phyloP scores from a whole-genome alignment of 1,140 invertebrate genomes.

The Drosophila nebulosa region DNA sequence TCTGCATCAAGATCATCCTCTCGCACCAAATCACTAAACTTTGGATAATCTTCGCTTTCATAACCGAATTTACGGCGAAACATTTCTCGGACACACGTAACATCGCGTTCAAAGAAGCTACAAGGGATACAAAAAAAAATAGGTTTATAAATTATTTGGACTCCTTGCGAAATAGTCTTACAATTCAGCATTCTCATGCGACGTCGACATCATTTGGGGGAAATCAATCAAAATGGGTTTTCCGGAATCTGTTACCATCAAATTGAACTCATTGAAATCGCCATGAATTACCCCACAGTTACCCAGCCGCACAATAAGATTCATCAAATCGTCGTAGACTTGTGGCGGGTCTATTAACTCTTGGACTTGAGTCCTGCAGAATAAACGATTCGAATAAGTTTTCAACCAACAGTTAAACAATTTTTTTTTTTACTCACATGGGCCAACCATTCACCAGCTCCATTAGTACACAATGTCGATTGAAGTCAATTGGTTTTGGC shows the following conservation, averaged over 20 bases:
- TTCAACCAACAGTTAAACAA: not conserved
- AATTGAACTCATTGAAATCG: conserved; percentile 99
- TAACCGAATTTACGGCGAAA: conserved; percentile 95
- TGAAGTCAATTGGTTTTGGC: conserved; percentile 96
- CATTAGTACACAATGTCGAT: conserved; percentile 98
- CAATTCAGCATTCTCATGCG: conserved; percentile 95
- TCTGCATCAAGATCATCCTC: conserved; percentile 93
- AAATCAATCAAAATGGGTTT: conserved; percentile 97
- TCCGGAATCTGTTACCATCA: conserved; percentile 92
- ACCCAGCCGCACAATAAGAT: conserved; percentile 93
- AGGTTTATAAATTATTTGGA: not conserved
- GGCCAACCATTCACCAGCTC: conserved; percentile 91
- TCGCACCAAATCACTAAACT: conserved; percentile 92
- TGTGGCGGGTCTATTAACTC: conserved; percentile 89
- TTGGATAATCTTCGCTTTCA: conserved; percentile 94
- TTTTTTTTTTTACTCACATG: conserved; percentile 83
- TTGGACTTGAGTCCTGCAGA: conserved; percentile 89
- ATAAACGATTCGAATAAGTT: not conserved
- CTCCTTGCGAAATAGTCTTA: conserved; percentile 81
- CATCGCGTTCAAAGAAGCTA: conserved; percentile 97
- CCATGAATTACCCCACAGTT: conserved; percentile 98
- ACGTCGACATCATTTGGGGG: conserved; percentile 99
- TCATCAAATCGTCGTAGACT: conserved; percentile 97
- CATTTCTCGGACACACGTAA: conserved; percentile 94
- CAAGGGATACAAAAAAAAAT: conserved; percentile 10